Evolutionary conservation across 2,888 invertebrate species (phyloP), one percentile per base, ranked within the genome.

Genomic region (Cenopis cana): DNA sequence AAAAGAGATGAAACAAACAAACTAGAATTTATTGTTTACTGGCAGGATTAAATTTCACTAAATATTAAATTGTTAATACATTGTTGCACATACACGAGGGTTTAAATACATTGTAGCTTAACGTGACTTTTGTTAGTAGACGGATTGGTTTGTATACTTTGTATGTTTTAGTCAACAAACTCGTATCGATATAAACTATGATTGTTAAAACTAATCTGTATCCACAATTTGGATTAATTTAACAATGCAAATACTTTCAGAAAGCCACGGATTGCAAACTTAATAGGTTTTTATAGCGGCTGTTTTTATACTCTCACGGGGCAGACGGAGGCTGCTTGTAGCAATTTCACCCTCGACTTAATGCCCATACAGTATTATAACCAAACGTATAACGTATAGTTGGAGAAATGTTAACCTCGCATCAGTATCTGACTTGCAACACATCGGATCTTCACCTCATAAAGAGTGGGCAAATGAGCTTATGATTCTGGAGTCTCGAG

Each of bases 201-300:
- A 36, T 9, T 17, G 17, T 17, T 9, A 50, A 50, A 4, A 12
- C n/a, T n/a, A 46, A 46, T 46, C n/a, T 46, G 2, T n/a, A n/a
- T n/a, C n/a, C 4, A 46, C 46, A 24, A 24, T 24, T 1, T 24
- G 24, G 24, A 24, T 4, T 24, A 1, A 24, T 24, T 24, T 3
- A 1, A 24, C 1, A 24, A 24, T 24, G 24, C 24, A 24, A 24
- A 24, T 24, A 24, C 24, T 4, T 24, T 4, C 2, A 24, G 24
- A 4, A 24, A 33, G 14, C 38, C 38, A 14, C 41, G 38, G 20
- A 60, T 60, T 60, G n/a, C 24, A 24, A 60, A 60, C 41, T 46
- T 46, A 49, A 46, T 46, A 9, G 29, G n/a, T 12, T 29, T n/a
- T 11, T 46, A 29, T 61, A 61, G 60, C 46, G 20, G 29, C 20